A percentile compares a stretch with the other conserved stretches of the same genome.
These are phyloP conservation scores for Nasonia longicornis DNA, from an alignment of 1,140 invertebrate genomes.

Conservation along the genomic window DNA sequence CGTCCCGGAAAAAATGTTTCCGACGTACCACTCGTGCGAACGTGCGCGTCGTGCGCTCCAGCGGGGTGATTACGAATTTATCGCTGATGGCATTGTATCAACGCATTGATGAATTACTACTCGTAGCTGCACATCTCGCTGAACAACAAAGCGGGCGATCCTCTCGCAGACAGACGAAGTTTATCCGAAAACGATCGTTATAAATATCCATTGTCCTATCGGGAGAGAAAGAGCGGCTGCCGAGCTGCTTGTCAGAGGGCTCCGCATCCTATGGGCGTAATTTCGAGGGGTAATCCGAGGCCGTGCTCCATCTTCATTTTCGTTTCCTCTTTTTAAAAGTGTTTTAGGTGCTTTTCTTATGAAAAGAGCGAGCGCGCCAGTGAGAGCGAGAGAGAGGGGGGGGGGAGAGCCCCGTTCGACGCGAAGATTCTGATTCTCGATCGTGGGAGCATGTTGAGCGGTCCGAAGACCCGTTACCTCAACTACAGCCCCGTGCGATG, in stretches of 20 bases:
- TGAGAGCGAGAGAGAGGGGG: slow-evolving; percentile 12
- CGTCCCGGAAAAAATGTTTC: background rate
- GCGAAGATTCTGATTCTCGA: slow-evolving; percentile 44
- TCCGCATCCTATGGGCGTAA: background rate
- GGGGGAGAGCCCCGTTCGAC: slow-evolving; percentile 17
- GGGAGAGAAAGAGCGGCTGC: background rate
- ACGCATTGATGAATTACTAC: too few relatives aligned
- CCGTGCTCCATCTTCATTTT: slow-evolving; percentile 26
- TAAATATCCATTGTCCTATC: slow-evolving; percentile 20
- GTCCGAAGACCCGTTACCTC: slow-evolving; percentile 45
- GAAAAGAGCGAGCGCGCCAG: background rate
- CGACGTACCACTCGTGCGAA: background rate
- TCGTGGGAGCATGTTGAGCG: slow-evolving; percentile 44
- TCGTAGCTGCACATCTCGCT: background rate
- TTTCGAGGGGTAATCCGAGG: slow-evolving; percentile 21
- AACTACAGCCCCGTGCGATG: slow-evolving; percentile 5
- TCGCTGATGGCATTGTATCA: too few relatives aligned
- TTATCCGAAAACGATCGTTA: background rate
- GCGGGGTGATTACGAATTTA: too few relatives aligned
- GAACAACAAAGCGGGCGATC: background rate
- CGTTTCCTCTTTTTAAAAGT: slow-evolving; percentile 27
- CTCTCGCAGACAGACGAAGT: background rate
- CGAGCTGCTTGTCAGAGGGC: background rate
- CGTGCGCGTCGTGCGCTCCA: too few relatives aligned
- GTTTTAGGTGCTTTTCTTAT: slow-evolving; percentile 37